Conservation (phyloP, 2,888 invertebrate species). For the Ophonus ardosiacus region DNA sequence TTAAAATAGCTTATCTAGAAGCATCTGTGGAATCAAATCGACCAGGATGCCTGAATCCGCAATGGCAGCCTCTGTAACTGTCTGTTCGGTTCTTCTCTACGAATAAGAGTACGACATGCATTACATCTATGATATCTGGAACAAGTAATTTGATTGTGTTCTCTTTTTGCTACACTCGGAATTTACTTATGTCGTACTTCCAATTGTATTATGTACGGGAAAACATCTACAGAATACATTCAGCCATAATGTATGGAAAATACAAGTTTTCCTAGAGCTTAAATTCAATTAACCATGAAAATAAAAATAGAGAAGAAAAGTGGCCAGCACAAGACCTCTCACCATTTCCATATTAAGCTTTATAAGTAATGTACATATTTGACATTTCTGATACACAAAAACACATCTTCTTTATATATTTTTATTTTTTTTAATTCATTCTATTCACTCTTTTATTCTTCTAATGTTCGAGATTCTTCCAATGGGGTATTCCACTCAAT, state of each 20-base stretch:
- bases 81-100: background rate
- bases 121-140: slow-evolving; percentile 13
- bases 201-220: background rate
- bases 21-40: background rate
- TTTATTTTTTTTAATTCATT: too few species aligned
- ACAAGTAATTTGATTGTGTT: slow-evolving; percentile 1
- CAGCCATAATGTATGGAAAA: background rate
- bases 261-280: too few species aligned
- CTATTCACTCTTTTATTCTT: too few species aligned
- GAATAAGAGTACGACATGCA: background rate
- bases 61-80: background rate
- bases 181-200: background rate
- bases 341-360: too few species aligned
- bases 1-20: slow-evolving; percentile 16
- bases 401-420: too few species aligned
- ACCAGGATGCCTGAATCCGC: background rate
- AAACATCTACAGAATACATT: background rate
- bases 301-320: too few species aligned
- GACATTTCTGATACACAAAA: too few species aligned
- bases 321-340: too few species aligned
- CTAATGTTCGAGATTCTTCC: too few species aligned
- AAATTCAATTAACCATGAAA: too few species aligned
- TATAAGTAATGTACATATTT: too few species aligned
- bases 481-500: too few species aligned
- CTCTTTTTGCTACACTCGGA: background rate